These are phyloP conservation scores for Polyommatus iphigenia DNA, from an alignment of 2,888 invertebrate genomes.

Conservation along the genomic window DNA sequence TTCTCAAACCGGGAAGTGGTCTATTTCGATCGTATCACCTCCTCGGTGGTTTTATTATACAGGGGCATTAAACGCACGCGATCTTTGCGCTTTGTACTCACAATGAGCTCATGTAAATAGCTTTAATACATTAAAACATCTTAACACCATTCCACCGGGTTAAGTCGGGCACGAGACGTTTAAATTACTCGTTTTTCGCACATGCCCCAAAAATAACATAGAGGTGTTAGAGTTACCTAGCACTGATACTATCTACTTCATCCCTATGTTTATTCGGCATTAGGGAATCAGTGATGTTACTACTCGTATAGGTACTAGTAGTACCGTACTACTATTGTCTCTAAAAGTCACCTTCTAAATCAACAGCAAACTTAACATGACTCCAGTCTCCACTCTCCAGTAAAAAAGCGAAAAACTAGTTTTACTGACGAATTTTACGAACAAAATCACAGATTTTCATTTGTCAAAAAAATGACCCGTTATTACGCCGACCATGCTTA, in stretches of 20 bases:
- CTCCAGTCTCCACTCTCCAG: not conserved
- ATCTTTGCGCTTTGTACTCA: conserved; percentile 29
- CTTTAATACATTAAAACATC: conserved; percentile 14
- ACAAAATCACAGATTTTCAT: not conserved
- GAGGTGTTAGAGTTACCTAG: too few relatives aligned
- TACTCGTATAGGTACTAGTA: too few relatives aligned
- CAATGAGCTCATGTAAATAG: conserved; percentile 27
- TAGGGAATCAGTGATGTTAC: too few relatives aligned
- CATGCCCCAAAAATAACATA: not conserved
- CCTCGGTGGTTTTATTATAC: conserved; percentile 33
- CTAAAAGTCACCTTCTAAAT: too few relatives aligned
- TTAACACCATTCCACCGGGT: conserved; percentile 4
- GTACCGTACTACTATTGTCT: too few relatives aligned
- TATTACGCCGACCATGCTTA: not conserved
- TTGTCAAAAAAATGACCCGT: not conserved
- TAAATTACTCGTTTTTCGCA: conserved; percentile 21
- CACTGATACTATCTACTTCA: too few relatives aligned
- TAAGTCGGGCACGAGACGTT: not conserved
- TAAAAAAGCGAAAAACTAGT: not conserved
- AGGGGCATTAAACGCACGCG: conserved; percentile 36
- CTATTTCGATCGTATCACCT: conserved; percentile 45
- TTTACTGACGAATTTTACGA: not conserved
- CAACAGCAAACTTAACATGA: not conserved
- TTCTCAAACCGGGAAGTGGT: conserved; percentile 46
- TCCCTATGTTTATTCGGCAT: too few relatives aligned